phyloP scores from a whole-genome alignment of 2,113 vertebrate species.

The Rhinichthys klamathensis region DNA sequence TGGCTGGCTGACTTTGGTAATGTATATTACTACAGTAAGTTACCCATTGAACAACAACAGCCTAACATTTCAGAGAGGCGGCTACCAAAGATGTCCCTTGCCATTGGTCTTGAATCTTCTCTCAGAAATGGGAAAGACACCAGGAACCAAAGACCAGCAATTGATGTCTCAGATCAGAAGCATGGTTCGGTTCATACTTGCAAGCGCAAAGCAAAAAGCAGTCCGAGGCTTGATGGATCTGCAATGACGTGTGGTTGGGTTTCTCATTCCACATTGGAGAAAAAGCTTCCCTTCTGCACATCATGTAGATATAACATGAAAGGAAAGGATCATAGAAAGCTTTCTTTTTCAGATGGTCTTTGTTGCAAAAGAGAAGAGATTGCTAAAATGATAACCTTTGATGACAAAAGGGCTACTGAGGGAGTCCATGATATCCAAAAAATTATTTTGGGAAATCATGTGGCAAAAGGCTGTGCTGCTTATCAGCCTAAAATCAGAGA shows the following conservation, averaged over 20 bases:
- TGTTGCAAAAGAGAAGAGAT: conserved; percentile 37
- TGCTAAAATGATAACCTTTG: conserved; percentile 63
- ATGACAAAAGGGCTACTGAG: conserved; percentile 48
- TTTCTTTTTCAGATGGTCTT: not conserved
- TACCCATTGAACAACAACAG: conserved; percentile 61
- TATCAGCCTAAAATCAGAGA: conserved; percentile 58
- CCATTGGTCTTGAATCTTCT: conserved; percentile 12
- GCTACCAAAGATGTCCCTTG: conserved; percentile 50
- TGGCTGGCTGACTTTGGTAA: conserved; percentile 72
- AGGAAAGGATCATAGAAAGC: not conserved
- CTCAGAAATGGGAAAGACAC: conserved; percentile 48
- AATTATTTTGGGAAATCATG: conserved; percentile 53
- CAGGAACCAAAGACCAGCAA: conserved; percentile 57
- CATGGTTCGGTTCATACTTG: conserved; percentile 39
- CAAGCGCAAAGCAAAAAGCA: not conserved
- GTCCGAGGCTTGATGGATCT: not conserved
- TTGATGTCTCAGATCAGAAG: conserved; percentile 64
- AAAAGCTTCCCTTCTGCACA: not conserved
- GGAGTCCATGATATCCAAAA: conserved; percentile 43
- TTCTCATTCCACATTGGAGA: conserved; percentile 54
- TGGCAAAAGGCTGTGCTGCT: conserved; percentile 47
- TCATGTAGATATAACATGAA: not conserved
- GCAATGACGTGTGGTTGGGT: conserved; percentile 52
- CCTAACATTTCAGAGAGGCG: conserved; percentile 16
- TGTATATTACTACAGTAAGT: conserved; percentile 56